phyloP scores from a whole-genome alignment of 2,113 vertebrate genomes.

The Merops nubicus region DNA sequence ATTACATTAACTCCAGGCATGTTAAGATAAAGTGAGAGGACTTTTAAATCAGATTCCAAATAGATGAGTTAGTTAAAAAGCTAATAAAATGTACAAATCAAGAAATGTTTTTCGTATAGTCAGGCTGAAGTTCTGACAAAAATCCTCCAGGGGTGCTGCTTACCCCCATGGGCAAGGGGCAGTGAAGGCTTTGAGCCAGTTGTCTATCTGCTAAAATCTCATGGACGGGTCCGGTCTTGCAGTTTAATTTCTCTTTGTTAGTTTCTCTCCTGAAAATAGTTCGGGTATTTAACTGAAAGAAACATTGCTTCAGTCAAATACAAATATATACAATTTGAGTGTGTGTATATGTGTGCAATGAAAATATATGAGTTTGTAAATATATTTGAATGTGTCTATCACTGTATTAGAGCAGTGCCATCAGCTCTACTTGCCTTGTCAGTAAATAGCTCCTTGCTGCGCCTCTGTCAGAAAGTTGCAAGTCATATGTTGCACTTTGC shows the following conservation, averaged over 20 bases:
- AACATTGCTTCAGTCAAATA: neutral
- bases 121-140: neutral
- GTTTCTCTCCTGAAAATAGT: neutral
- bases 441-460: neutral
- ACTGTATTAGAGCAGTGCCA: neutral
- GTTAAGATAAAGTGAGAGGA: neutral
- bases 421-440: neutral
- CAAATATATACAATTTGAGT: too few species aligned
- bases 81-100: neutral
- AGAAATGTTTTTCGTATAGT: neutral
- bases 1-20: neutral
- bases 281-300: neutral
- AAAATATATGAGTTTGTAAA: too few species aligned
- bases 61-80: neutral
- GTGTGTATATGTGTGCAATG: too few species aligned
- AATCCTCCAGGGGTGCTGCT: neutral
- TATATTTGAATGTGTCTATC: rapidly evolving
- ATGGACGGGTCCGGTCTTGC: neutral
- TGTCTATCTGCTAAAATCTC: neutral
- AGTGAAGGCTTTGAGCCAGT: neutral
- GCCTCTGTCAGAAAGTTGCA: neutral
- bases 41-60: neutral
- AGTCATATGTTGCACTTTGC: neutral
- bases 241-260: neutral
- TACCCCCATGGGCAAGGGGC: neutral